Base-by-base conservation (phyloP, 2,113 vertebrate species). In the Eublepharis macularius region DNA sequence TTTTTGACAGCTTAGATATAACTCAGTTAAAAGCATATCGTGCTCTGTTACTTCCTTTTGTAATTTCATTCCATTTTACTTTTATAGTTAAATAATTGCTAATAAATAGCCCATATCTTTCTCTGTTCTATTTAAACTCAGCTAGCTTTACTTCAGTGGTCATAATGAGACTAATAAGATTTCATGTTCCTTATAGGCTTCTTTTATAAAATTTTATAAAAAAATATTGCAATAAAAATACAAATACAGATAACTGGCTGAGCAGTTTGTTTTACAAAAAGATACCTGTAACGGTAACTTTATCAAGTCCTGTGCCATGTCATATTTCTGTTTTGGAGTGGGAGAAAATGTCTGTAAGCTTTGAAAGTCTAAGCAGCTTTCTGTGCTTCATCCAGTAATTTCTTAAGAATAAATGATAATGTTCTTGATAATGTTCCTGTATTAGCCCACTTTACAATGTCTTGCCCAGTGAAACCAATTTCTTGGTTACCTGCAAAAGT, bases 141-240 rank as follows among this genome's bases (percentile, higher is more conserved):
- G 26, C 63, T 24, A 36, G 19, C 19, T 24, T 77, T 34, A 24
- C n/a, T 34, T 57, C 21, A 57, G 75, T 57, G 21, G 11, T 77
- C 51, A 77, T 24, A 11, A 74, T 4, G 9, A n/a, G n/a, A 54
- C 19, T 39, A 77, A 77, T 51, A 39, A 77, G 45, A 17, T 43
- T 74, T 74, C 4, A 32, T 43, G 41, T 74, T 45, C 9, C 21
- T 45, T 74, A 43, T 74, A 74, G 24, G n/a, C 21, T 24, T 57
- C 16, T 77, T 77, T 77, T 77, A 47, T n/a, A 66, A 87, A 89
- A 43, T 36, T 49, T 83, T 2, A 32, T 57, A 26, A n/a, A 8
- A 43, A 76, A 81, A 63, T 90, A 88, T 12, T 78, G 65, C 76
- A 87, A 70, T 76, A 90, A 87, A 87, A 76, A 57, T 57, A 19